Evolutionary conservation across 2,113 vertebrate species (phyloP), one percentile per base, ranked within the genome.

Genomic region (Urocitellus parryii): DNA sequence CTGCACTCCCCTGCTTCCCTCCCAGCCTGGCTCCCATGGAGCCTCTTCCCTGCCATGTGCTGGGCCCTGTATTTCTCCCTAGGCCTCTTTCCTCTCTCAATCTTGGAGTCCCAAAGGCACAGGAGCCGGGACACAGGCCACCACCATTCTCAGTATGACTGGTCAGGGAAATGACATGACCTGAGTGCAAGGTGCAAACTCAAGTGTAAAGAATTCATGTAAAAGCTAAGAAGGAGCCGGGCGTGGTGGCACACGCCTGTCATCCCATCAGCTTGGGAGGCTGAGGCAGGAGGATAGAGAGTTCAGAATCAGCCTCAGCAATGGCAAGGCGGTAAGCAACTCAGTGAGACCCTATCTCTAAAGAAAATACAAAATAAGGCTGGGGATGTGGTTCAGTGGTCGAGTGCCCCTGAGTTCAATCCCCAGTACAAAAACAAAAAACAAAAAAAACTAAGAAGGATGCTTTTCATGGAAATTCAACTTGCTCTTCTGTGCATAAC

Each of bases 41-140:
- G 0, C 0, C 42, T 22, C 24, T 45, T 42, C 34, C 58, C 10
- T 4, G 72, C 39, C 32, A 1, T 2, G 2, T 16, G 29, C 37
- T 39, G n/a, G 88, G 11, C 6, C 56, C 39, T 13, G 25, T 18
- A 20, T 61, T 61, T 48, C 51, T 53, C 48, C 70, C 16, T 24
- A 61, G 63, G 25, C 8, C 45, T 17, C 53, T 39, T 16, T 45
- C 24, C 25, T 17, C 24, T 27, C 0, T 6, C 20, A 48, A 32
- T 78, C 6, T 0, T 27, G 24, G 32, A 61, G 51, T 58, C 68
- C 51, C 68, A 1, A 39, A 73, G 29, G 16, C 39, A 12, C 3
- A 67, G 83, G 20, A 32, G 8, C 73, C 53, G 25, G 58, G 5
- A 8, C 3, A 58, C 27, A n/a, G 61, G 25, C 45, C 4, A 1